phyloP scores from a whole-genome alignment of 1,140 invertebrate genomes.

The Drosophila asahinai region DNA sequence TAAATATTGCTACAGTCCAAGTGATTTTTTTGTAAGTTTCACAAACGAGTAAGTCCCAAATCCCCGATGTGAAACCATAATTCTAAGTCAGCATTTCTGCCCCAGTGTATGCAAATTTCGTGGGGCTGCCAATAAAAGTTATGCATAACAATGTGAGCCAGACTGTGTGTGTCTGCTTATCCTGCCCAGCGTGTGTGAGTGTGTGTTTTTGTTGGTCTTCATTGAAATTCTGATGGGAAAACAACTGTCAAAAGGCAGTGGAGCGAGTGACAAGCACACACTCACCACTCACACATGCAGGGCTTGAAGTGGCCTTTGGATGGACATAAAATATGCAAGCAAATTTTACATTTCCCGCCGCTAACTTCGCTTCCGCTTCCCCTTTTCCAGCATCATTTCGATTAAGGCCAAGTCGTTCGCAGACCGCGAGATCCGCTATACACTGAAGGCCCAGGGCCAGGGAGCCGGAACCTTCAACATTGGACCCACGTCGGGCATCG shows the following conservation, averaged over 20 bases:
- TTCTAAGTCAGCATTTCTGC: conserved; percentile 6
- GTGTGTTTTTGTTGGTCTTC: conserved; percentile 36
- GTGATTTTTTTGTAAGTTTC: neutral
- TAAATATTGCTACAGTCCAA: neutral
- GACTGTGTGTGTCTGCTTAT: conserved; percentile 18
- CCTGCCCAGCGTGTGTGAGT: neutral
- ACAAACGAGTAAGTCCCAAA: neutral
- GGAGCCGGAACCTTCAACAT: conserved; percentile 98
- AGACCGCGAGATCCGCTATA: conserved; percentile 97
- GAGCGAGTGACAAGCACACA: conserved; percentile 55
- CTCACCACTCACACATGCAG: conserved; percentile 14
- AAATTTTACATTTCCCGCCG: conserved; percentile 58
- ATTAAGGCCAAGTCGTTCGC: conserved; percentile 98
- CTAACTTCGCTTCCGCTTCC: conserved; percentile 11
- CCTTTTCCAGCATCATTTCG: conserved; percentile 90
- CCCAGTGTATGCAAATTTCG: conserved; percentile 61
- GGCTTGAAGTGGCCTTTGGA: conserved; percentile 22
- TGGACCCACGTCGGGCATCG: conserved; percentile 96
- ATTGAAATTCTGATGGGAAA: conserved; percentile 79
- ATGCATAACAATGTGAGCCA: conserved; percentile 58
- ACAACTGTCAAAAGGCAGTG: conserved; percentile 80
- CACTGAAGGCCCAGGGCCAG: conserved; percentile 96
- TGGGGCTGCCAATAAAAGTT: conserved; percentile 73
- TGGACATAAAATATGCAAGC: conserved; percentile 62
- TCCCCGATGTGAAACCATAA: conserved; percentile 4